phyloP scores from a whole-genome alignment of 2,888 invertebrate species.

The Nomada goodeniana region DNA sequence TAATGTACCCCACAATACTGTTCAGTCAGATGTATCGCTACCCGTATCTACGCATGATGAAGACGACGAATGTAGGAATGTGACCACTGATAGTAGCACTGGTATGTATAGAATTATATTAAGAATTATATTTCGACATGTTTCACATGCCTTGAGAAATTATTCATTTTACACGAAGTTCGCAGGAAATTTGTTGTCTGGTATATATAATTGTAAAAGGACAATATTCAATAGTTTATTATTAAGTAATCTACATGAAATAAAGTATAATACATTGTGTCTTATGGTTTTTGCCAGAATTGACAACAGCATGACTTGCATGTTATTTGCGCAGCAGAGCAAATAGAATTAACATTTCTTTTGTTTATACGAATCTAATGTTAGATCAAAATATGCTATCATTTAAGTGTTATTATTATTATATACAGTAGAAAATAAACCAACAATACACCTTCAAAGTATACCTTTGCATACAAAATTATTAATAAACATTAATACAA shows the following conservation, averaged over 20 bases:
- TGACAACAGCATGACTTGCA: too few relatives aligned
- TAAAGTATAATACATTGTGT: too few relatives aligned
- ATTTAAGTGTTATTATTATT: too few relatives aligned
- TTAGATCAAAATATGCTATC: too few relatives aligned
- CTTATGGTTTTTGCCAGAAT: too few relatives aligned
- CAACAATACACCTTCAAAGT: too few relatives aligned
- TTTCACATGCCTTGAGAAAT: background rate
- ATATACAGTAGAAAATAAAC: too few relatives aligned
- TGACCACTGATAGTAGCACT: conserved; percentile 77
- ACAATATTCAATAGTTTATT: background rate
- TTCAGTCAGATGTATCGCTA: conserved; percentile 81
- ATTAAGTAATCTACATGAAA: background rate
- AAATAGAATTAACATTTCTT: too few relatives aligned
- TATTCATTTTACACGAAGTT: background rate
- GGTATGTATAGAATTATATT: conserved; percentile 63
- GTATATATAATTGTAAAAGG: background rate
- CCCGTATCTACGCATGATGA: conserved; percentile 75
- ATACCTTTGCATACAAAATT: too few relatives aligned
- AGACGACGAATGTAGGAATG: conserved; percentile 79
- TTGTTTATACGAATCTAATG: too few relatives aligned
- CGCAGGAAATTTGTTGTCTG: background rate
- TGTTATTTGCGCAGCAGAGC: too few relatives aligned
- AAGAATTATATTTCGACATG: background rate
- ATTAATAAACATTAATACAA: background rate
- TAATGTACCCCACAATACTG: conserved; percentile 78